Percentiles rank a stretch among this genome's conserved stretches.
Conservation (phyloP, 2,797 vertebrate genomes). For the Strix occidentalis region DNA sequence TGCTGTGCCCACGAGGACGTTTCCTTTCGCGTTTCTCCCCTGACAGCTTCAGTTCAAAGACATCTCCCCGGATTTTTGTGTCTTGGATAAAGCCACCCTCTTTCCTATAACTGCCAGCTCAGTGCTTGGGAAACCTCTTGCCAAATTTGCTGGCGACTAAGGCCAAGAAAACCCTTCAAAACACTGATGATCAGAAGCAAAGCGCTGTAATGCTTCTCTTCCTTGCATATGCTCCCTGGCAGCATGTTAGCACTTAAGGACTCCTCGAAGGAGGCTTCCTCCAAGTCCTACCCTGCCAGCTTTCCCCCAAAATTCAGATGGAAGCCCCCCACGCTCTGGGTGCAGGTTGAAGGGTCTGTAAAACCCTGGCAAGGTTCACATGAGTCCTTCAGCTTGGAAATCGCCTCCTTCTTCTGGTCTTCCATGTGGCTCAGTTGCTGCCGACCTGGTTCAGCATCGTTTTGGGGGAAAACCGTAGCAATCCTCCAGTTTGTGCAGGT, state of each 20-base stretch:
- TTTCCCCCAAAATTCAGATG: not conserved
- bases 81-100: conserved; percentile 29
- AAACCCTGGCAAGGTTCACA: not conserved
- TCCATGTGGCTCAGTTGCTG: accelerated
- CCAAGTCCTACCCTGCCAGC: not conserved
- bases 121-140: conserved; percentile 33
- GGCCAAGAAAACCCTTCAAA: conserved; percentile 57
- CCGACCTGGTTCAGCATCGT: accelerated
- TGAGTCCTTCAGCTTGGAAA: not conserved
- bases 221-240: not conserved
- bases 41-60: not conserved
- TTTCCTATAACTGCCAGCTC: not conserved
- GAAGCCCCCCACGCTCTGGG: accelerated
- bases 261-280: not conserved
- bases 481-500: not conserved
- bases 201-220: not conserved
- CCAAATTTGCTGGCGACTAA: conserved; percentile 31
- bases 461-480: not conserved
- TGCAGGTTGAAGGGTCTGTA: not conserved
- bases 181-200: conserved; percentile 31
- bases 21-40: not conserved
- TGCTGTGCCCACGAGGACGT: not conserved
- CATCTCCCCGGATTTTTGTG: not conserved
- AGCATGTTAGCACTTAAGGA: accelerated
- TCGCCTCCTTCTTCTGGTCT: not conserved